phyloP scores from a whole-genome alignment of 1,140 invertebrate species.

The Campodea augens region DNA sequence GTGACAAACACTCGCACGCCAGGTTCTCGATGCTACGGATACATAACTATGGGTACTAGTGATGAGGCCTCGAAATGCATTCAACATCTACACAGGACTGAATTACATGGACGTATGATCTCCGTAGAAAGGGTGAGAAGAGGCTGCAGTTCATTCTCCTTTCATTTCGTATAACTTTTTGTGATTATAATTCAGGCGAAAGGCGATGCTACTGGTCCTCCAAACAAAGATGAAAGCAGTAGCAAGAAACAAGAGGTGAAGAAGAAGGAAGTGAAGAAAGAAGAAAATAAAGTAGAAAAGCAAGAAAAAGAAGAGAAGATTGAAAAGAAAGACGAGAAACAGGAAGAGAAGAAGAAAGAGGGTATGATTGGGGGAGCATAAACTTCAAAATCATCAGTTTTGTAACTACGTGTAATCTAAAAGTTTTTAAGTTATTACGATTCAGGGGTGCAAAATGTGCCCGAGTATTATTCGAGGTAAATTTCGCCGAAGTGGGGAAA shows the following conservation, averaged over 20 bases:
- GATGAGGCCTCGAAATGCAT: slow-evolving; percentile 81
- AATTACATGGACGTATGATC: slow-evolving; percentile 81
- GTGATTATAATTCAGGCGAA: slow-evolving; percentile 14
- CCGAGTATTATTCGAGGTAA: too few species aligned
- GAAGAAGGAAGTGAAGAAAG: slow-evolving; percentile 12
- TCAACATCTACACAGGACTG: slow-evolving; percentile 66
- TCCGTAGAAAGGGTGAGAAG: slow-evolving; percentile 65
- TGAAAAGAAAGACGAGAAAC: too few species aligned
- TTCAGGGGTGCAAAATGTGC: too few species aligned
- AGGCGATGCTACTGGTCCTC: slow-evolving; percentile 15
- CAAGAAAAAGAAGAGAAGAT: too few species aligned
- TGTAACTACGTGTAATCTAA: too few species aligned
- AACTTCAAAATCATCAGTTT: too few species aligned
- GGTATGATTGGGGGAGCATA: too few species aligned
- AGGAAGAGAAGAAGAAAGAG: too few species aligned
- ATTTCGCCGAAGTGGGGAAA: too few species aligned
- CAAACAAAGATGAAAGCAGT: slow-evolving; percentile 8
- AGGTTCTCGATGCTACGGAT: slow-evolving; percentile 80
- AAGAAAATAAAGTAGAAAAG: too few species aligned
- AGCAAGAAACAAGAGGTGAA: slow-evolving; percentile 6
- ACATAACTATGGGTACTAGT: slow-evolving; percentile 76
- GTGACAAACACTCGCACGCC: slow-evolving; percentile 82
- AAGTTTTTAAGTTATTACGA: too few species aligned
- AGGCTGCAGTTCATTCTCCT: neutral
- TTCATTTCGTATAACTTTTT: neutral